These are phyloP conservation scores for Diplodus puntazzo DNA, from an alignment of 2,797 vertebrate genomes.

Conservation along the genomic window DNA sequence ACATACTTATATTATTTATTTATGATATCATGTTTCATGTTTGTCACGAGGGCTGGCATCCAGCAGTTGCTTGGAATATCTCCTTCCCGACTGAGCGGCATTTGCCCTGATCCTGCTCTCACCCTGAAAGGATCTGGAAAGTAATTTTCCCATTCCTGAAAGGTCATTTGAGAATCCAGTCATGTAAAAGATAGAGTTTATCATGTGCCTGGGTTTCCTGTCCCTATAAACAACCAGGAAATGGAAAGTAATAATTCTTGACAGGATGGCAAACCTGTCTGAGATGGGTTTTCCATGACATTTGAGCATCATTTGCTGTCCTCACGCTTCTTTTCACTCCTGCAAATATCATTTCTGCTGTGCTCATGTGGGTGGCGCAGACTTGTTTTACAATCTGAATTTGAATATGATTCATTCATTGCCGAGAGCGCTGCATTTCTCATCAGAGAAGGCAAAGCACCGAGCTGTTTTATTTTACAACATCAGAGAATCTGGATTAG, in stretches of 20 bases:
- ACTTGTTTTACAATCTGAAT: constrained; percentile 42
- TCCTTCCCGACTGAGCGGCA: not conserved
- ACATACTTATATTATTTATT: constrained; percentile 3
- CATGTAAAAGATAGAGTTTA: constrained; percentile 52
- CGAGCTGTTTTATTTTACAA: constrained; percentile 41
- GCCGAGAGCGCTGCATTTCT: constrained; percentile 36
- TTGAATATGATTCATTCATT: constrained; percentile 43
- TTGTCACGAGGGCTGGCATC: not conserved
- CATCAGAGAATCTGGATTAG: constrained; percentile 50
- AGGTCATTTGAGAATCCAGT: constrained; percentile 61
- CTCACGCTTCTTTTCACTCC: constrained; percentile 17
- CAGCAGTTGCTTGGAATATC: not conserved
- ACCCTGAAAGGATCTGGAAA: constrained; percentile 29
- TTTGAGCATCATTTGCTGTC: constrained; percentile 48
- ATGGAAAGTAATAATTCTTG: constrained; percentile 66
- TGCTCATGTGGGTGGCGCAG: constrained; percentile 15
- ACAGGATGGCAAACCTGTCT: constrained; percentile 46
- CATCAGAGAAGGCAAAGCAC: constrained; percentile 34
- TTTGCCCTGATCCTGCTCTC: constrained; percentile 30
- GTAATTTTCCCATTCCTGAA: constrained; percentile 57
- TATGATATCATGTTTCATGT: not conserved
- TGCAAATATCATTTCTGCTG: constrained; percentile 41
- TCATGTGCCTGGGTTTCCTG: constrained; percentile 24
- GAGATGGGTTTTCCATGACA: constrained; percentile 68
- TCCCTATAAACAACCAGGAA: constrained; percentile 58